phyloP scores from a whole-genome alignment of 1,140 invertebrate species.

The Carposina sasakii region DNA sequence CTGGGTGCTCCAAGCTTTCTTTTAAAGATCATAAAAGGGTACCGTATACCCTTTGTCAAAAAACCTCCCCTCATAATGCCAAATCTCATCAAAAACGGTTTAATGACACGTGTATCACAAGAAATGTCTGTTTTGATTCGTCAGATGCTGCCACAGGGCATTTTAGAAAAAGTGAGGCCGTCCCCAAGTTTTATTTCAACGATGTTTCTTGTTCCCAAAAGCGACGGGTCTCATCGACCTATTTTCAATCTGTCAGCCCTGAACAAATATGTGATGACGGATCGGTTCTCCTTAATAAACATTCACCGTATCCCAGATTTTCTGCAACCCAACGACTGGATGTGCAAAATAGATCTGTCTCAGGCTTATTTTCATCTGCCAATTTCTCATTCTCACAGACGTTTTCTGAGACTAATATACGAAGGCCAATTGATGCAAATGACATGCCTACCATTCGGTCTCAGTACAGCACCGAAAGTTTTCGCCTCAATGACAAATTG shows the following conservation, averaged over 20 bases:
- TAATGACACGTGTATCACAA: too few species aligned
- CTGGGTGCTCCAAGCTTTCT: too few species aligned
- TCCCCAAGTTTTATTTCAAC: constrained; percentile 30
- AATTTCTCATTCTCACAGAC: constrained; percentile 13
- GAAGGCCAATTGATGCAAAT: background rate
- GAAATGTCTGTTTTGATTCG: too few species aligned
- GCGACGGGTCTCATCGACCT: constrained; percentile 11
- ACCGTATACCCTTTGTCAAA: too few species aligned
- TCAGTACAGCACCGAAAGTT: background rate
- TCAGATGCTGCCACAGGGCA: background rate
- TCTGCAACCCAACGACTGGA: constrained; percentile 26
- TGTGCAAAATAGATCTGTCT: constrained; percentile 22
- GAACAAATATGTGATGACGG: constrained; percentile 22
- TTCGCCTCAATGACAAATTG: background rate
- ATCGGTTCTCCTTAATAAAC: constrained; percentile 28
- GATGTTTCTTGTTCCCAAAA: constrained; percentile 29
- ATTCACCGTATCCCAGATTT: constrained; percentile 29
- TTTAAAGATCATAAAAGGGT: too few species aligned
- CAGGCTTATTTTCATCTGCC: constrained; percentile 50
- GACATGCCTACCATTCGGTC: background rate
- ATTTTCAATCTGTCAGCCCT: constrained; percentile 33
- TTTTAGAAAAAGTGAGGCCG: background rate
- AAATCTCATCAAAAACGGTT: too few species aligned
- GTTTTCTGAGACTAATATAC: constrained; percentile 18
- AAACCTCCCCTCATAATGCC: too few species aligned